These are phyloP conservation scores for Hymenochirus boettgeri DNA, from an alignment of 2,113 vertebrate species.

Conservation along the genomic window DNA sequence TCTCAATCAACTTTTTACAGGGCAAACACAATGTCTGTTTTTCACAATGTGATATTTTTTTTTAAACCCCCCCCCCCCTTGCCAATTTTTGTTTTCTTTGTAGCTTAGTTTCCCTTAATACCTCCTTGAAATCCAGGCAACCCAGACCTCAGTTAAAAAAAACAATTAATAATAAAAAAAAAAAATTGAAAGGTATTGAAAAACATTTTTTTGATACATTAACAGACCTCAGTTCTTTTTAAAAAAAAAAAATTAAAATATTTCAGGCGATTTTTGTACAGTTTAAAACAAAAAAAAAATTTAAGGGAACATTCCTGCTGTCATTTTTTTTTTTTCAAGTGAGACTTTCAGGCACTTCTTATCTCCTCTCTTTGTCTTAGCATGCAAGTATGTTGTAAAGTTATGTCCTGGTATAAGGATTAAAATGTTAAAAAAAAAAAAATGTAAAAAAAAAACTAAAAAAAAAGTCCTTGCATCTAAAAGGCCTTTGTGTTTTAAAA, in stretches of 20 bases:
- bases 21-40: conserved; percentile 79
- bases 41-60: conserved; percentile 91
- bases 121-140: conserved; percentile 96
- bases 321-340: conserved; percentile 62
- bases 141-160: conserved; percentile 90
- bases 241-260: conserved; percentile 96
- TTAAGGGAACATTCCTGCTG: conserved; percentile 99
- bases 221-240: conserved; percentile 99
- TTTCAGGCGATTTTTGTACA: conserved; percentile 99
- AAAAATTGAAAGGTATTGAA: conserved; percentile 82
- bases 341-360: conserved; percentile 99
- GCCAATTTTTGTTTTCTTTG: conserved; percentile 68
- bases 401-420: conserved; percentile 92
- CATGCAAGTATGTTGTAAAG: conserved; percentile 95
- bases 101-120: conserved; percentile 91
- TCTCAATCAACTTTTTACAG: conserved; percentile 76
- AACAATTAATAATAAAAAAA: conserved; percentile 63
- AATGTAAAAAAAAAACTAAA: conserved; percentile 48
- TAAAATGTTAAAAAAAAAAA: conserved; percentile 79
- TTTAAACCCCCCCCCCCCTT: too few relatives aligned
- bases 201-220: conserved; percentile 99
- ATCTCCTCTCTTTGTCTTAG: conserved; percentile 84
- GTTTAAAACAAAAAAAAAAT: too few relatives aligned
- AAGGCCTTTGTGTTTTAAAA: conserved; percentile 97
- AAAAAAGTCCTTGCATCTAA: conserved; percentile 85